These are phyloP conservation scores for Alectoris magna DNA, from an alignment of 2,797 vertebrate species.

Conservation along the genomic window DNA sequence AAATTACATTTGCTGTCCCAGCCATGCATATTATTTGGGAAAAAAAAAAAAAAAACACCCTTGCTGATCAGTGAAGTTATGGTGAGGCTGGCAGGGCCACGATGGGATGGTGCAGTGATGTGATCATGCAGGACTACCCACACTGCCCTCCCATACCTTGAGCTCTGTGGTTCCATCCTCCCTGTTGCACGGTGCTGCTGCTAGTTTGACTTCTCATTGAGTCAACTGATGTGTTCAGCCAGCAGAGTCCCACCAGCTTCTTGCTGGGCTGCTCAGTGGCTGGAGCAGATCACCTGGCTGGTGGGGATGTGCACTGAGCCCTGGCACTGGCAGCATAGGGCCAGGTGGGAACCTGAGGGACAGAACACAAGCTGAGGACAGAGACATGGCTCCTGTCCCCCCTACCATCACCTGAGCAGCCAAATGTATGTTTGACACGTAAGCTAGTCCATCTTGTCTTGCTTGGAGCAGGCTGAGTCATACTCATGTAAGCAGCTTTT, in stretches of 20 bases:
- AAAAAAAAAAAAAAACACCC: not conserved
- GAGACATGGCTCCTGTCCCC: not conserved
- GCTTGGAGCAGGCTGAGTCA: not conserved
- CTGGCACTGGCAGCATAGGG: no score
- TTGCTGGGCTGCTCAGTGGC: not conserved
- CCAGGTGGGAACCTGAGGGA: not conserved
- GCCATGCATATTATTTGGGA: not conserved
- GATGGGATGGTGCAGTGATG: not conserved
- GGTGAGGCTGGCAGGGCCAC: not conserved
- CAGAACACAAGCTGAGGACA: not conserved
- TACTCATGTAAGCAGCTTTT: not conserved
- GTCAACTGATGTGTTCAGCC: conserved; percentile 50
- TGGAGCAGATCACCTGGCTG: not conserved
- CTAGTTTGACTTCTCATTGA: conserved; percentile 44
- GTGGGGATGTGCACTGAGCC: no score
- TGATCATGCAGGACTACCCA: not conserved
- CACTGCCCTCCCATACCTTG: not conserved
- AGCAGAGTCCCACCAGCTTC: conserved; percentile 14
- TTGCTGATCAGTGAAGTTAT: conserved; percentile 7
- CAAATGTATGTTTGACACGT: not conserved
- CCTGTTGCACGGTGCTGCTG: conserved; percentile 42
- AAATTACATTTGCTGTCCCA: not conserved
- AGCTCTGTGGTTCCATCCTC: conserved; percentile 65
- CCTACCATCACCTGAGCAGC: no score
- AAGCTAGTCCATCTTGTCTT: not conserved